Conservation (phyloP, 1,140 invertebrate genomes). For the Microvelia longipes region DNA sequence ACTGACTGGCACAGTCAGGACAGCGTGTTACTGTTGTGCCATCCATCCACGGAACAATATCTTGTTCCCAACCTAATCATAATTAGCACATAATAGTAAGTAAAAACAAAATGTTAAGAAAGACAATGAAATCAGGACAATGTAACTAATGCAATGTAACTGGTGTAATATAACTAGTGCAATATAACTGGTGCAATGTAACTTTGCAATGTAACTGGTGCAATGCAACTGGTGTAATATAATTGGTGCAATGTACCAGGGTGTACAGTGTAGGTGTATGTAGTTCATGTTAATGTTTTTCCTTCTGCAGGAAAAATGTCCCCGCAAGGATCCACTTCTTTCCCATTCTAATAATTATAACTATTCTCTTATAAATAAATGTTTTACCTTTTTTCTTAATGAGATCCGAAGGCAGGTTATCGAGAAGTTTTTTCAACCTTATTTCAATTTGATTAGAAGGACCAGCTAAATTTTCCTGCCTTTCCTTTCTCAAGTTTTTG, state of each 20-base stretch:
- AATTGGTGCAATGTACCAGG: too few relatives aligned
- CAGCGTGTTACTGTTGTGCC: slow-evolving; percentile 79
- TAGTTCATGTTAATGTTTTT: too few relatives aligned
- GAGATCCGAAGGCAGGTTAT: slow-evolving; percentile 63
- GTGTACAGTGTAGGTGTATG: too few relatives aligned
- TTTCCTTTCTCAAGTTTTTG: slow-evolving; percentile 49
- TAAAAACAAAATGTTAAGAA: neutral
- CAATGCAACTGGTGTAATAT: neutral
- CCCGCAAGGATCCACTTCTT: too few relatives aligned
- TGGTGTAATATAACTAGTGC: neutral
- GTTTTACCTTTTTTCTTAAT: slow-evolving; percentile 59
- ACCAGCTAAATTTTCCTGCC: slow-evolving; percentile 72
- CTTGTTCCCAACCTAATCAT: slow-evolving; percentile 47
- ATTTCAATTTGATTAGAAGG: slow-evolving; percentile 94
- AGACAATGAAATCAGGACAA: neutral
- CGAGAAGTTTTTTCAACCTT: slow-evolving; percentile 77
- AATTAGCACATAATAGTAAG: neutral
- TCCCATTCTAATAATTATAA: neutral
- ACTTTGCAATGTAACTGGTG: neutral
- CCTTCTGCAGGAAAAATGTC: too few relatives aligned
- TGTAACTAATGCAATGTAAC: neutral
- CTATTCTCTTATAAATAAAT: slow-evolving; percentile 1
- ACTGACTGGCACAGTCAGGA: slow-evolving; percentile 75
- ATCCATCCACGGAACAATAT: slow-evolving; percentile 83
- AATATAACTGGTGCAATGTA: too few relatives aligned